Percentiles rank a stretch among this genome's conserved stretches.
Evolutionary conservation across 2,113 vertebrate species (phyloP).

Genomic region (Saimiri boliviensis): DNA sequence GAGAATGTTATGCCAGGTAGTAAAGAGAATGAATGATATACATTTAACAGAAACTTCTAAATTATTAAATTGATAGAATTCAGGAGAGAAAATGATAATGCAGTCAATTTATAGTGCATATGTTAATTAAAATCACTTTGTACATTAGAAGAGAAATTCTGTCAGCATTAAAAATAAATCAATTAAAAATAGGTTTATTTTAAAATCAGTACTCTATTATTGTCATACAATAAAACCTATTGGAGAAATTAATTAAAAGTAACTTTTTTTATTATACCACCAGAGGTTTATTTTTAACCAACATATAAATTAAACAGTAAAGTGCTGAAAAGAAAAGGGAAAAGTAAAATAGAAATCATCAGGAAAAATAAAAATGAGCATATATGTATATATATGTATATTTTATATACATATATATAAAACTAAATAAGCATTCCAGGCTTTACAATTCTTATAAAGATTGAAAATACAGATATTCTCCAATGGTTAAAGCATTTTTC

Average conservation of each 20-base stretch:
- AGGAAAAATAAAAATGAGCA: constrained; percentile 50
- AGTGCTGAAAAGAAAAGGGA: constrained; percentile 38
- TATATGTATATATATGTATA: neutral
- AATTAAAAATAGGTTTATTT: constrained; percentile 45
- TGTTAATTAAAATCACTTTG: constrained; percentile 24
- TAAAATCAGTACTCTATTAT: neutral
- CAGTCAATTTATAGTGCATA: constrained; percentile 71
- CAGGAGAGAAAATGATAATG: constrained; percentile 74
- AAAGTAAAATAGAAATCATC: constrained; percentile 50
- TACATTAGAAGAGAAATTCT: constrained; percentile 51
- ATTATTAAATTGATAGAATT: constrained; percentile 54
- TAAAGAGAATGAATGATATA: neutral
- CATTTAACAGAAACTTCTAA: constrained; percentile 39
- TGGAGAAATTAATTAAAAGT: constrained; percentile 19
- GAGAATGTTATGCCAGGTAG: constrained; percentile 11
- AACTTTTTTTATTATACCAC: constrained; percentile 35
- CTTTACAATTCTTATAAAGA: constrained; percentile 33
- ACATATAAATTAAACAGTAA: constrained; percentile 43
- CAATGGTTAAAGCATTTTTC: constrained; percentile 40
- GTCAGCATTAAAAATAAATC: constrained; percentile 51
- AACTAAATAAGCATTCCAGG: constrained; percentile 37
- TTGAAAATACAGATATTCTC: constrained; percentile 26
- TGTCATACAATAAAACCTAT: constrained; percentile 28
- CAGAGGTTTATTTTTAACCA: constrained; percentile 54
- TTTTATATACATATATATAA: neutral